A percentile compares a stretch with the other conserved stretches of the same genome.
These are phyloP conservation scores for Euplagia quadripunctaria DNA, from an alignment of 2,888 invertebrate genomes.

Conservation along the genomic window DNA sequence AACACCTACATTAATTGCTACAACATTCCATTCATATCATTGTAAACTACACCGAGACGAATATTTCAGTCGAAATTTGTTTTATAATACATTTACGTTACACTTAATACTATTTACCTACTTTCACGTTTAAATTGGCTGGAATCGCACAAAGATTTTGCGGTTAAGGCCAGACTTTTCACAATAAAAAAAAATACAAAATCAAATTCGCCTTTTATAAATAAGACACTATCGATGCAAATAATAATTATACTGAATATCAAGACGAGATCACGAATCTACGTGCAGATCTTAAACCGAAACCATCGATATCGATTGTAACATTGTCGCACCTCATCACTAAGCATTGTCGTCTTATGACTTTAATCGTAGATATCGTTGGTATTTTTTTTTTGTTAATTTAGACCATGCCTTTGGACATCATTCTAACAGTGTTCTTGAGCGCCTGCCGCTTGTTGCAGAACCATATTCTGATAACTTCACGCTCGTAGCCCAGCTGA, in stretches of 20 bases:
- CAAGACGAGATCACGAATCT: slow-evolving; percentile 62
- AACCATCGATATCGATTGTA: slow-evolving; percentile 62
- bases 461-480: slow-evolving; percentile 99
- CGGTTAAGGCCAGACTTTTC: slow-evolving; percentile 75
- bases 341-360: slow-evolving; percentile 38
- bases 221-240: slow-evolving; percentile 71
- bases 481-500: slow-evolving; percentile 98
- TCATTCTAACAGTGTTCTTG: slow-evolving; percentile 98
- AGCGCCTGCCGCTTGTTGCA: slow-evolving; percentile 99
- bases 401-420: slow-evolving; percentile 95
- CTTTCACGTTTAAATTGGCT: slow-evolving; percentile 76
- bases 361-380: slow-evolving; percentile 6
- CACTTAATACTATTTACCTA: slow-evolving; percentile 71
- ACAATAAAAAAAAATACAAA: slow-evolving; percentile 51
- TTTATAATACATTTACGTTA: slow-evolving; percentile 80
- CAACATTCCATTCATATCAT: slow-evolving; percentile 80
- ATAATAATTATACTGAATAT: slow-evolving; percentile 58
- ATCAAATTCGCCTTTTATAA: slow-evolving; percentile 54
- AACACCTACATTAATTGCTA: slow-evolving; percentile 80
- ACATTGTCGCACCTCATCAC: slow-evolving; percentile 58
- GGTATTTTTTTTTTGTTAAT: slow-evolving; percentile 31
- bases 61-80: slow-evolving; percentile 85
- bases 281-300: slow-evolving; percentile 67
- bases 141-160: slow-evolving; percentile 79
- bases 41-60: slow-evolving; percentile 84